Evolutionary conservation across 2,888 invertebrate genomes (phyloP).

Genomic region (Acleris holmiana): DNA sequence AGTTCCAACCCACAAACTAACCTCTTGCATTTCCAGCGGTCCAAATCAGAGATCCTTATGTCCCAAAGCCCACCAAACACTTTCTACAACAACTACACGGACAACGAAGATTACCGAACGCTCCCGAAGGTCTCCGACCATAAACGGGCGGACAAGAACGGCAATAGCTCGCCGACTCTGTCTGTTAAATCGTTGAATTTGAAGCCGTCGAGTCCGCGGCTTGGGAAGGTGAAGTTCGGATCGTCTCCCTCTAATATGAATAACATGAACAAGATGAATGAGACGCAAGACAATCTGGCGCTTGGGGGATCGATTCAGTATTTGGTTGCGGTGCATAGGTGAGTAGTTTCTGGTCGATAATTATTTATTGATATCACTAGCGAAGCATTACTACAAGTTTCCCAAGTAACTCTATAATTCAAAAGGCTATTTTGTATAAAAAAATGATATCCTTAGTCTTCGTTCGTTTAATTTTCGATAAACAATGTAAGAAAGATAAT

Average conservation of each 20-base stretch:
- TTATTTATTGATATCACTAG: too few relatives aligned
- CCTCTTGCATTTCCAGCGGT: constrained; percentile 65
- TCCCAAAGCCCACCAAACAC: constrained; percentile 69
- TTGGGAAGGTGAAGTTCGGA: constrained; percentile 56
- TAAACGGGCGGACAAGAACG: constrained; percentile 40
- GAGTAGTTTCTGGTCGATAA: constrained; percentile 27
- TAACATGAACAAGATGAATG: constrained; percentile 48
- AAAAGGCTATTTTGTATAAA: too few relatives aligned
- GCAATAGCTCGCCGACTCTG: constrained; percentile 57
- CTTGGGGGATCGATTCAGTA: constrained; percentile 74
- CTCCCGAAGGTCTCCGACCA: constrained; percentile 42
- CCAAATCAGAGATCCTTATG: constrained; percentile 74
- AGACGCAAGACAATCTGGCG: constrained; percentile 24
- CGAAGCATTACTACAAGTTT: too few relatives aligned
- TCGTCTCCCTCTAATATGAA: constrained; percentile 62
- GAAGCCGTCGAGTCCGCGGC: constrained; percentile 52
- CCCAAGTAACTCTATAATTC: too few relatives aligned
- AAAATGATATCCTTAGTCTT: too few relatives aligned
- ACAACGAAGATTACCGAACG: constrained; percentile 48
- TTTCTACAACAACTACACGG: constrained; percentile 48
- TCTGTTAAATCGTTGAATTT: constrained; percentile 58
- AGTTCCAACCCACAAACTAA: constrained; percentile 14
- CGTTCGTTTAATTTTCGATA: too few relatives aligned
- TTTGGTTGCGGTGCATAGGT: constrained; percentile 90
- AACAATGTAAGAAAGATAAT: too few relatives aligned